A percentile compares a stretch with the other conserved stretches of the same genome.
Conservation (phyloP, 2,797 vertebrate genomes). For the Scolopax rusticola region DNA sequence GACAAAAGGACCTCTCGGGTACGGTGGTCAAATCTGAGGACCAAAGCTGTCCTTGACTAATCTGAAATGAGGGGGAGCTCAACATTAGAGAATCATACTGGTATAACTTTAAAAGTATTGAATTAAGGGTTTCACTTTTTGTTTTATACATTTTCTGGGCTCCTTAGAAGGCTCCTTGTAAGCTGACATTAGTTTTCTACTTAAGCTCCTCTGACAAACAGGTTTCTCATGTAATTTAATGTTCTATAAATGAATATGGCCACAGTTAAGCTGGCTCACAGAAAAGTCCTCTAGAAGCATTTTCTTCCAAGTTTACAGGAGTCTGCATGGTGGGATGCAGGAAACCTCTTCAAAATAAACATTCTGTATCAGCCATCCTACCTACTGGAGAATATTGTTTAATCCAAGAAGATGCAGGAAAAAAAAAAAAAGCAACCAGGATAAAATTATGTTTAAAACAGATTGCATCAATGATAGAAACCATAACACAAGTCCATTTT, state of each 20-base stretch:
- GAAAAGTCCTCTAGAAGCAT: neutral
- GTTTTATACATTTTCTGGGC: neutral
- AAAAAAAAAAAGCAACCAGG: neutral
- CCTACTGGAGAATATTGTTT: neutral
- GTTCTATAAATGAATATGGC: neutral
- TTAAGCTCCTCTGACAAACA: neutral
- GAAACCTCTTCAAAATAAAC: neutral
- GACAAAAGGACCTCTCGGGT: neutral
- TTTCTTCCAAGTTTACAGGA: neutral
- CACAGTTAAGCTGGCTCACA: neutral
- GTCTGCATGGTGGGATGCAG: neutral
- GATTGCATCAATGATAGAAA: conserved; percentile 1
- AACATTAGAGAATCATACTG: neutral
- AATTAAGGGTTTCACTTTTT: neutral
- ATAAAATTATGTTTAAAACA: neutral
- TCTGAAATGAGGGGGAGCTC: neutral
- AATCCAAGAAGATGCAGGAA: neutral
- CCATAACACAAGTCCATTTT: neutral
- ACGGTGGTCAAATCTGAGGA: neutral
- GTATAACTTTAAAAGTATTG: neutral
- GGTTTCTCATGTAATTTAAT: neutral
- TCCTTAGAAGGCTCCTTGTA: neutral
- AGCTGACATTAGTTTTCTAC: neutral
- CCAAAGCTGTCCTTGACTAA: neutral
- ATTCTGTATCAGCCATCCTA: neutral